These are phyloP conservation scores for Sphaerophoria rueppellii DNA, from an alignment of 2,888 invertebrate species.

Conservation along the genomic window DNA sequence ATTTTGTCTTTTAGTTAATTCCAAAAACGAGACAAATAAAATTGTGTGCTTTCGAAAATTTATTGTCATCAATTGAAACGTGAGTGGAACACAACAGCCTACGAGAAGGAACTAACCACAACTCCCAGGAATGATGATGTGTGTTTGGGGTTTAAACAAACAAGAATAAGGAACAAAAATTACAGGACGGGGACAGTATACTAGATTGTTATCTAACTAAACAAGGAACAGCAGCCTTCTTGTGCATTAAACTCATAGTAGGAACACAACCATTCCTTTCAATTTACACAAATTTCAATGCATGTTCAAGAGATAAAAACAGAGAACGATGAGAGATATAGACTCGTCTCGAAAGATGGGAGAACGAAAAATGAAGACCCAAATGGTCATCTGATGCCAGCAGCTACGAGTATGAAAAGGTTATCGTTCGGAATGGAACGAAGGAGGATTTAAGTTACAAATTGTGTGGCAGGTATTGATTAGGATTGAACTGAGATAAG, in stretches of 20 bases:
- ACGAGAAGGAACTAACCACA: conserved; percentile 49
- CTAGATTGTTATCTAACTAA: conserved; percentile 52
- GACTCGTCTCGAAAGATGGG: conserved; percentile 5
- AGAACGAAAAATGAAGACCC: conserved; percentile 11
- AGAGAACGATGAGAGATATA: conserved; percentile 19
- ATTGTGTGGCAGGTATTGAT: conserved; percentile 64
- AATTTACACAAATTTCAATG: conserved; percentile 58
- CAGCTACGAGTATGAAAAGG: background rate
- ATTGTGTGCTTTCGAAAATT: conserved; percentile 48
- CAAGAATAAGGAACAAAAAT: conserved; percentile 36
- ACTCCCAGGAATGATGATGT: conserved; percentile 34
- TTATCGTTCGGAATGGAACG: conserved; percentile 39
- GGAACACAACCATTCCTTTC: conserved; percentile 68
- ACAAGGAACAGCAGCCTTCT: conserved; percentile 54
- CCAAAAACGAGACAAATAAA: conserved; percentile 13
- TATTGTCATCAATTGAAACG: conserved; percentile 68
- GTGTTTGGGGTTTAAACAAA: conserved; percentile 43
- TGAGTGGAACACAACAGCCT: conserved; percentile 68
- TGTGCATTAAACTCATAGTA: background rate
- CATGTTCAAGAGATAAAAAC: conserved; percentile 61
- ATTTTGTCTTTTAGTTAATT: conserved; percentile 43
- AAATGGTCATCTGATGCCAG: background rate
- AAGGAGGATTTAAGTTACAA: conserved; percentile 55
- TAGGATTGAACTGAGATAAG: conserved; percentile 52
- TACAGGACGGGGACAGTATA: conserved; percentile 30